Conservation (phyloP, 2,888 invertebrate genomes). For the Brachylomia viminalis region DNA sequence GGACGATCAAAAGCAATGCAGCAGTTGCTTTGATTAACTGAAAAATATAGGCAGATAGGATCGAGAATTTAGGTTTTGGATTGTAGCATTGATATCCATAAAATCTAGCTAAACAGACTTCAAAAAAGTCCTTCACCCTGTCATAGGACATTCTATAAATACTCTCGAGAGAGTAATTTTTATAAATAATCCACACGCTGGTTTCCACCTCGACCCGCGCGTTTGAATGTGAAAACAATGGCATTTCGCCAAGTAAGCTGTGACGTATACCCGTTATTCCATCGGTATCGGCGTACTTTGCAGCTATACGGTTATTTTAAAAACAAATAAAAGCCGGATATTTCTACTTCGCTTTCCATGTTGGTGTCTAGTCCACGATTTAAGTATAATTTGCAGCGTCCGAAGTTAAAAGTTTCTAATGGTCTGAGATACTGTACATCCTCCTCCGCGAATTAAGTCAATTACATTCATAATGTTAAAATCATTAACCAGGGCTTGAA, state of each 20-base stretch:
- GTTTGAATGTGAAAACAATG: constrained; percentile 71
- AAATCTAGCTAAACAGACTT: constrained; percentile 11
- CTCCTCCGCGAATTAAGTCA: too few species aligned
- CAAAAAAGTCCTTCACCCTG: constrained; percentile 63
- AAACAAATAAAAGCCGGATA: constrained; percentile 51
- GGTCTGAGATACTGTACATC: too few species aligned
- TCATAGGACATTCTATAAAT: constrained; percentile 59
- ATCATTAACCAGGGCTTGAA: background rate
- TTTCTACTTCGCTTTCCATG: constrained; percentile 41
- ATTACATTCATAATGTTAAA: background rate
- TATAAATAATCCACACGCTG: constrained; percentile 61
- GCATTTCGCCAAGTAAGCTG: constrained; percentile 68
- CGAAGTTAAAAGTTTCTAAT: background rate
- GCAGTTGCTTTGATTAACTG: background rate
- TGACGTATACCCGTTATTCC: constrained; percentile 53
- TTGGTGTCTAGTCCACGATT: constrained; percentile 11
- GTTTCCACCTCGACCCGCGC: constrained; percentile 58
- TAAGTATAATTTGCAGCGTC: constrained; percentile 8
- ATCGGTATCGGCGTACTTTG: constrained; percentile 46
- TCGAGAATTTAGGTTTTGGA: background rate
- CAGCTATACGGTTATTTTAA: constrained; percentile 51
- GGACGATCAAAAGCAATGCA: background rate
- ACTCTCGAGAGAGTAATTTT: constrained; percentile 56
- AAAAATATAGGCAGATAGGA: background rate
- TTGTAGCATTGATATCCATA: background rate